phyloP scores from a whole-genome alignment of 2,888 invertebrate species.

The Ommatoiulus sabulosus region DNA sequence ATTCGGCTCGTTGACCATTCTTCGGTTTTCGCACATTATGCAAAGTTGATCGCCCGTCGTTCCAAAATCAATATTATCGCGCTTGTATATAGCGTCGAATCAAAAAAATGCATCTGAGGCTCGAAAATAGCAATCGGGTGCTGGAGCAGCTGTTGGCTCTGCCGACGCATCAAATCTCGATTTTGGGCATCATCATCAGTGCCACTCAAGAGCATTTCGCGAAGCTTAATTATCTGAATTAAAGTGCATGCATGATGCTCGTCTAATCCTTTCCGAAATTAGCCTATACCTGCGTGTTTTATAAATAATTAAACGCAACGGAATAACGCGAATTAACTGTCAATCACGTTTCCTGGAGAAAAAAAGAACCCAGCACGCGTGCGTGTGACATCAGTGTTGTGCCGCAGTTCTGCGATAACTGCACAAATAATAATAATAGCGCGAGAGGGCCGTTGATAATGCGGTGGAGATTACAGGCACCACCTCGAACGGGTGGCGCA shows the following conservation, averaged over 20 bases:
- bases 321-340: not conserved
- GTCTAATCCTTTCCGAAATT: constrained; percentile 4
- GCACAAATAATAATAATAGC: not conserved
- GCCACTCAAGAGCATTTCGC: constrained; percentile 6
- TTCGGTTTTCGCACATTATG: not conserved
- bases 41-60: not conserved
- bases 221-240: constrained; percentile 9
- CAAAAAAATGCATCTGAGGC: not conserved
- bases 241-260: not conserved
- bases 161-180: constrained; percentile 17
- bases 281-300: not conserved
- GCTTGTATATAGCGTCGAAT: not conserved
- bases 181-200: constrained; percentile 24
- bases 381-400: not conserved
- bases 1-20: not conserved
- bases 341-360: not conserved
- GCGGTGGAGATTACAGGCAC: no score
- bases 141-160: not conserved
- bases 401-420: not conserved
- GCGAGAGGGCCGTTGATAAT: not conserved
- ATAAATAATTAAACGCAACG: constrained; percentile 21
- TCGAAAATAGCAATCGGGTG: not conserved
- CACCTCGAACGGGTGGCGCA: not conserved
- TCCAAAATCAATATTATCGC: constrained; percentile 15
- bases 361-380: not conserved